phyloP scores from a whole-genome alignment of 1,140 invertebrate genomes.

The Drosophila carrolli region DNA sequence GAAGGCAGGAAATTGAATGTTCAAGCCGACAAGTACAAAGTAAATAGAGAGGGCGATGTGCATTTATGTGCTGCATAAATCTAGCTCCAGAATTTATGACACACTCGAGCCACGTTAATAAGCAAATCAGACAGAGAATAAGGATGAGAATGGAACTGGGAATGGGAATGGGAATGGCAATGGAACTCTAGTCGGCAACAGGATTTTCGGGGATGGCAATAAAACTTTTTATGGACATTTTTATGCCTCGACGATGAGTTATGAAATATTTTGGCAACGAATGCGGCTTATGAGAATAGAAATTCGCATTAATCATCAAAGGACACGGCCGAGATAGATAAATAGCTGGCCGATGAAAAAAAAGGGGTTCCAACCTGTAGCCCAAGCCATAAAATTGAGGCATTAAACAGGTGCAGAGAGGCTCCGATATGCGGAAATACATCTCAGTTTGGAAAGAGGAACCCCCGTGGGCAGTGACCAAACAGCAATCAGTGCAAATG shows the following conservation, averaged over 20 bases:
- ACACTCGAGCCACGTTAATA: slow-evolving; percentile 71
- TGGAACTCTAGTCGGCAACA: slow-evolving; percentile 12
- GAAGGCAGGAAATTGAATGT: slow-evolving; percentile 70
- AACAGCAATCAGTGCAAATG: slow-evolving; percentile 62
- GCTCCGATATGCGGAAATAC: slow-evolving; percentile 17
- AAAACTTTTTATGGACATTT: slow-evolving; percentile 73
- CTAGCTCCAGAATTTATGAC: slow-evolving; percentile 72
- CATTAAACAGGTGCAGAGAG: slow-evolving; percentile 71
- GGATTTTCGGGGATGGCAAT: slow-evolving; percentile 68
- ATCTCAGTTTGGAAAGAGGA: slow-evolving; percentile 12
- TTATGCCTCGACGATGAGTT: slow-evolving; percentile 67
- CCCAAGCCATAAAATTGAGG: slow-evolving; percentile 68
- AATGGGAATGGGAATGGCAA: slow-evolving; percentile 13
- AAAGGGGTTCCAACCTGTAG: slow-evolving; percentile 49
- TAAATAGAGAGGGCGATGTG: slow-evolving; percentile 34
- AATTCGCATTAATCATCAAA: slow-evolving; percentile 69
- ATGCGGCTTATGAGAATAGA: slow-evolving; percentile 34
- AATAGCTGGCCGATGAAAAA: slow-evolving; percentile 50
- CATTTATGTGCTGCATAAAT: slow-evolving; percentile 55
- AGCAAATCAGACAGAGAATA: slow-evolving; percentile 60
- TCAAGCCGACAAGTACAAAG: slow-evolving; percentile 58
- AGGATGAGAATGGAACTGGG: slow-evolving; percentile 1
- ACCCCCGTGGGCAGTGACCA: slow-evolving; percentile 44
- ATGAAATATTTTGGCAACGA: slow-evolving; percentile 71
- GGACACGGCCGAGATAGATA: slow-evolving; percentile 57